phyloP scores from a whole-genome alignment of 2,888 invertebrate species.

The Pediacus dermestoides region DNA sequence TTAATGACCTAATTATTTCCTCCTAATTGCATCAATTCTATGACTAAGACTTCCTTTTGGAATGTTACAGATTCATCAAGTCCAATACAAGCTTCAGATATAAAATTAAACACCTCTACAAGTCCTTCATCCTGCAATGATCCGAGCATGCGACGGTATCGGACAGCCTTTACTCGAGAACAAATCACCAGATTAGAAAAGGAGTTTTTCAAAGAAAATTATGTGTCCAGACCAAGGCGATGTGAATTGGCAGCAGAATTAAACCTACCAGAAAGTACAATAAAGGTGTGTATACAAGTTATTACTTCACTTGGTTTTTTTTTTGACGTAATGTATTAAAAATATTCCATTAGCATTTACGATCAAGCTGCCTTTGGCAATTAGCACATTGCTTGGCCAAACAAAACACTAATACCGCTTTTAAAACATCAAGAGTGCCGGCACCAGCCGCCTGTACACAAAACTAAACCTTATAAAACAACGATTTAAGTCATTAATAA shows the following conservation, averaged over 20 bases:
- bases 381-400: constrained; percentile 44
- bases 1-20: too few relatives aligned
- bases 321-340: constrained; percentile 8
- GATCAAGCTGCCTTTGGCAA: constrained; percentile 28
- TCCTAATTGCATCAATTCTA: too few relatives aligned
- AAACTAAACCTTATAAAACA: constrained; percentile 4
- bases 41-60: too few relatives aligned
- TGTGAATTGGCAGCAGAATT: constrained; percentile 93
- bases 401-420: constrained; percentile 47
- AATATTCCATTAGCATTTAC: constrained; percentile 25
- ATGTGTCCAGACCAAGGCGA: constrained; percentile 90
- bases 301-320: too few relatives aligned
- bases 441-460: not conserved
- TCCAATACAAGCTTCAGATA: constrained; percentile 39
- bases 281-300: too few relatives aligned
- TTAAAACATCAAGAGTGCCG: constrained; percentile 35
- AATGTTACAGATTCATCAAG: constrained; percentile 50
- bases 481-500: constrained; percentile 14
- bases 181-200: constrained; percentile 89
- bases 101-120: constrained; percentile 29
- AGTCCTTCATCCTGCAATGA: constrained; percentile 48
- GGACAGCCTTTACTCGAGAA: constrained; percentile 96
- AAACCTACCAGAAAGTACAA: constrained; percentile 93
- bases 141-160: constrained; percentile 78
- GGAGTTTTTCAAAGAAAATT: constrained; percentile 96